Conservation (phyloP, 2,113 vertebrate genomes). For the Solea solea region DNA sequence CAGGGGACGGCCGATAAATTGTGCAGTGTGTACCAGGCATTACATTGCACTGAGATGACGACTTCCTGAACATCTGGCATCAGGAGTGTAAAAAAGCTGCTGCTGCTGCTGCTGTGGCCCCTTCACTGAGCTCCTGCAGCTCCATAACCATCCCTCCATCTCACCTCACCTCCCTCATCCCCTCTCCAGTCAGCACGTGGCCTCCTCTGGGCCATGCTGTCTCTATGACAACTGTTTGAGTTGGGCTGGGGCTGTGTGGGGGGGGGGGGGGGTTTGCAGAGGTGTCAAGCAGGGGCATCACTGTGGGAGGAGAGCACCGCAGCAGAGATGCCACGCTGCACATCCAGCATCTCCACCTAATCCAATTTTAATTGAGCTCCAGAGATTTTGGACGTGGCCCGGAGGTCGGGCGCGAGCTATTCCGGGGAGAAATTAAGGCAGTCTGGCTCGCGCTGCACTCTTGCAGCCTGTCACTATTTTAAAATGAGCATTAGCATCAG, state of each 20-base stretch:
- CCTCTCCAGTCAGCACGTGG: constrained; percentile 43
- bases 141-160: constrained; percentile 28
- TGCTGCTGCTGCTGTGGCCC: constrained; percentile 41
- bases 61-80: constrained; percentile 65
- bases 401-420: constrained; percentile 92
- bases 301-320: constrained; percentile 88
- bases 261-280: constrained; percentile 86
- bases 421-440: constrained; percentile 98
- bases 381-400: constrained; percentile 95
- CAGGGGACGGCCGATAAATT: too few species aligned
- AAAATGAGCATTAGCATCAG: constrained; percentile 95
- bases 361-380: constrained; percentile 99
- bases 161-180: constrained; percentile 41
- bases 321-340: constrained; percentile 88
- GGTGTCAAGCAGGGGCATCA: constrained; percentile 94
- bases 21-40: constrained; percentile 25
- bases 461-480: constrained; percentile 91
- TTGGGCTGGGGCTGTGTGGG: constrained; percentile 82
- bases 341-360: constrained; percentile 96
- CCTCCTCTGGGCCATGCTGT: constrained; percentile 78
- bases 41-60: constrained; percentile 39
- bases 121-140: constrained; percentile 43
- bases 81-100: constrained; percentile 21
- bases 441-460: constrained; percentile 83
- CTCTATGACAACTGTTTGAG: constrained; percentile 99